These are phyloP conservation scores for Drosophila littoralis DNA, from an alignment of 1,140 invertebrate species.

Conservation along the genomic window DNA sequence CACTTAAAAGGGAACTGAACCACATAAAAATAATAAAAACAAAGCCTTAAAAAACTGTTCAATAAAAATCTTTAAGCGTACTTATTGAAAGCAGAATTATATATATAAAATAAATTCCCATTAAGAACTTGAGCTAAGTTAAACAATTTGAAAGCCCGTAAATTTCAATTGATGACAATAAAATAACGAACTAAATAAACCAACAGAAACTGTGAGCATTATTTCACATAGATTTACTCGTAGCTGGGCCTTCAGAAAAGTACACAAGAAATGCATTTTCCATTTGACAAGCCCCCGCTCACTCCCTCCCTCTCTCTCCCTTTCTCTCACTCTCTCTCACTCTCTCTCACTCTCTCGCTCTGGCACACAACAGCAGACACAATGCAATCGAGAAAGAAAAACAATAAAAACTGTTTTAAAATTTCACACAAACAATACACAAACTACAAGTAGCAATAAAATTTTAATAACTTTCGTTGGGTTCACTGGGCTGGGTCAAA, in stretches of 20 bases:
- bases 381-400: slow-evolving; percentile 37
- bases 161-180: slow-evolving; percentile 47
- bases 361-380: not conserved
- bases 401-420: slow-evolving; percentile 54
- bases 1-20: no score
- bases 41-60: no score
- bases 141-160: slow-evolving; percentile 16
- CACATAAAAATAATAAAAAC: not conserved
- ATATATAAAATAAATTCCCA: slow-evolving; percentile 6
- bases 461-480: slow-evolving; percentile 68
- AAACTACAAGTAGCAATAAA: slow-evolving; percentile 59
- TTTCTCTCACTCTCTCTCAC: not conserved
- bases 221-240: slow-evolving; percentile 23
- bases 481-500: slow-evolving; percentile 51
- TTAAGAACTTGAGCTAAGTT: slow-evolving; percentile 26
- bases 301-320: not conserved
- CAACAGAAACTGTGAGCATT: slow-evolving; percentile 1
- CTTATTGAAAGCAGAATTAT: not conserved
- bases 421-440: slow-evolving; percentile 33
- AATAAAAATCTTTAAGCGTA: no score
- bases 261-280: slow-evolving; percentile 62
- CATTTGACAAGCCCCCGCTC: not conserved
- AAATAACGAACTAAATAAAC: slow-evolving; percentile 13
- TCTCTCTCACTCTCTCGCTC: not conserved
- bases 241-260: not conserved